A percentile compares a stretch with the other conserved stretches of the same genome.
phyloP scores from a whole-genome alignment of 2,113 vertebrate species.

The Syrrhaptes paradoxus region DNA sequence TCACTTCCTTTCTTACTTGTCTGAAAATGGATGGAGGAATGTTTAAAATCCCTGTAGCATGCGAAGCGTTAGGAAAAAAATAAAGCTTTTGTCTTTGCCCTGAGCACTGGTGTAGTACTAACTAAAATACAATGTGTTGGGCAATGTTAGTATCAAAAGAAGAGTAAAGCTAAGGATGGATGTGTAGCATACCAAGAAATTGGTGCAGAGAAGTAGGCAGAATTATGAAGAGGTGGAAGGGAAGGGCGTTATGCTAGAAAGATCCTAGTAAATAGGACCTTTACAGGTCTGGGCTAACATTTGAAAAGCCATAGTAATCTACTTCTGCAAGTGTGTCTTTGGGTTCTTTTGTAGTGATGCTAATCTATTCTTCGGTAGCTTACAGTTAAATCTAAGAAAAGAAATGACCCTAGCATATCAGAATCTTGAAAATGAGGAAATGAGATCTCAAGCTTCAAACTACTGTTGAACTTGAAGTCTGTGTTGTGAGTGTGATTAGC shows the following conservation, averaged over 20 bases:
- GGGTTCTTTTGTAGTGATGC: neutral
- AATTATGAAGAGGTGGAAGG: neutral
- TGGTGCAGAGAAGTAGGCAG: neutral
- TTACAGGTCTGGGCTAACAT: neutral
- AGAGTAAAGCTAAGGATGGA: neutral
- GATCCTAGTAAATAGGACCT: neutral
- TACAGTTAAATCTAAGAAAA: neutral
- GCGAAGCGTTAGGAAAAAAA: neutral
- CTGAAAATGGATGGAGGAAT: neutral
- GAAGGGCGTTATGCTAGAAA: neutral
- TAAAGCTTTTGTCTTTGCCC: neutral
- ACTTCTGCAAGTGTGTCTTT: neutral
- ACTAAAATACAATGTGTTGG: neutral
- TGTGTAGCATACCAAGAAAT: neutral
- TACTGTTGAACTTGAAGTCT: neutral
- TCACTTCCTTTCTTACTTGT: neutral
- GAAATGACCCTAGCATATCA: neutral
- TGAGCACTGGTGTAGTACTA: neutral
- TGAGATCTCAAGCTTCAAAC: neutral
- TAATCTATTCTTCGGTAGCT: neutral
- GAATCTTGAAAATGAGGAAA: neutral
- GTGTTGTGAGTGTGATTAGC: neutral
- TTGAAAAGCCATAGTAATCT: neutral
- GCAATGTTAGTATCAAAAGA: neutral
- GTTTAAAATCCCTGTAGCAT: neutral